A percentile compares a stretch with the other conserved stretches of the same genome.
Evolutionary conservation across 64 coral and sea anemone species (phyloP).

Genomic region (Cladopsammia gracilis): DNA sequence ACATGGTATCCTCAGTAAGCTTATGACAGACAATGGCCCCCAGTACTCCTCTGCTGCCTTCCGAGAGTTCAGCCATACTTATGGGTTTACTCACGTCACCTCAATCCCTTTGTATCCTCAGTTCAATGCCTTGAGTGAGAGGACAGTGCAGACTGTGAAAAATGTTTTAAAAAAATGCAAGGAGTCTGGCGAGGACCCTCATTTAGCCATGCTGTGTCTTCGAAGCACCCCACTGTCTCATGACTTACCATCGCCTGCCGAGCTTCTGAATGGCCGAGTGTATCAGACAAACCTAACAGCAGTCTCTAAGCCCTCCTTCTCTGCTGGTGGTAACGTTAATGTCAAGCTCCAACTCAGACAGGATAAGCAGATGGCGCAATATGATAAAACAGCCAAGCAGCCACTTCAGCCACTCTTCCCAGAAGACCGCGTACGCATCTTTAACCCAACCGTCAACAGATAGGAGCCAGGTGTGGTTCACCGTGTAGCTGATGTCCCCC

Average conservation of each 20-base stretch:
- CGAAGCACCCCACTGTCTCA: neutral
- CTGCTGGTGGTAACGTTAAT: neutral
- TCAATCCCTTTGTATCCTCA: no score
- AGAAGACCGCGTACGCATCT: no score
- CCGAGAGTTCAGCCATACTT: no score
- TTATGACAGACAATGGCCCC: neutral
- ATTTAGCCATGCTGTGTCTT: conserved; percentile 29
- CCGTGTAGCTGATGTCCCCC: no score
- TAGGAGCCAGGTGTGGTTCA: no score
- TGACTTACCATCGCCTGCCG: neutral
- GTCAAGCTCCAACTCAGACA: neutral
- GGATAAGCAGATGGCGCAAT: neutral
- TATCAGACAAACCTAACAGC: no score
- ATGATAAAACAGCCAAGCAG: conserved; percentile 4
- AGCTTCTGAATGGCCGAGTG: neutral
- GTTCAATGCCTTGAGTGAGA: no score
- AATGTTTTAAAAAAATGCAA: conserved; percentile 18
- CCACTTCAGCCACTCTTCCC: neutral
- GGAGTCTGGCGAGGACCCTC: conserved; percentile 26
- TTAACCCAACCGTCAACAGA: no score
- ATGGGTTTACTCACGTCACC: no score
- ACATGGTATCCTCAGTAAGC: neutral
- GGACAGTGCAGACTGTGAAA: no score
- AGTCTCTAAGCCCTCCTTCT: neutral
- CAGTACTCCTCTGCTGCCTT: neutral